A percentile compares a stretch with the other conserved stretches of the same genome.
Evolutionary conservation across 2,888 invertebrate species (phyloP).

Genomic region (Lissonota sp.): DNA sequence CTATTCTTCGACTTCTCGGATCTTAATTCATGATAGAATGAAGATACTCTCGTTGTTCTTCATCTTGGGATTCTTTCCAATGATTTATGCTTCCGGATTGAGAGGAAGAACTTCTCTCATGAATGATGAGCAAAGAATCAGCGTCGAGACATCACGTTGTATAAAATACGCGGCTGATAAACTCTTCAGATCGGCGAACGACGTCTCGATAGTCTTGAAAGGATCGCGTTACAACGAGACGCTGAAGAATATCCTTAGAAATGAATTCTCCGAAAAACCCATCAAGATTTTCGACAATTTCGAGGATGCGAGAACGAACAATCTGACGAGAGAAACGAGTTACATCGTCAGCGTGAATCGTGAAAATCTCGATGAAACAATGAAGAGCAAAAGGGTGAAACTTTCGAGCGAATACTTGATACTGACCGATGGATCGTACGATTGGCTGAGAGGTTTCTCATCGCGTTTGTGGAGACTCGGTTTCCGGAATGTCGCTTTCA

Average conservation of each 20-base stretch:
- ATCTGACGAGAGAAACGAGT: slow-evolving; percentile 1
- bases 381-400: not conserved
- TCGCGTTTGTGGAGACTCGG: slow-evolving; percentile 3
- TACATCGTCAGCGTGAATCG: slow-evolving; percentile 9
- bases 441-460: slow-evolving; percentile 23
- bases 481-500: slow-evolving; percentile 5
- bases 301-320: not conserved
- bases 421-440: not conserved
- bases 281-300: not conserved
- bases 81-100: not conserved
- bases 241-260: not conserved
- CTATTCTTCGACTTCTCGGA: not conserved
- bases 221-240: not conserved
- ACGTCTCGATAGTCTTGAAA: slow-evolving; percentile 1
- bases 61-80: not conserved
- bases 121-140: not conserved
- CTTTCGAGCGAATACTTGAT: slow-evolving; percentile 29
- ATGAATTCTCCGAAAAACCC: not conserved
- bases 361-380: not conserved
- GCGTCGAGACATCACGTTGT: not conserved
- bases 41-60: not conserved
- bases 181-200: slow-evolving; percentile 30
- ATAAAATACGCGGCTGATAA: not conserved
- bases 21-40: slow-evolving; percentile 7
- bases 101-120: not conserved